Percentiles rank a stretch among this genome's conserved stretches.
Conservation (phyloP, 2,888 invertebrate species). For the Caenorhabditis doughertyi region DNA sequence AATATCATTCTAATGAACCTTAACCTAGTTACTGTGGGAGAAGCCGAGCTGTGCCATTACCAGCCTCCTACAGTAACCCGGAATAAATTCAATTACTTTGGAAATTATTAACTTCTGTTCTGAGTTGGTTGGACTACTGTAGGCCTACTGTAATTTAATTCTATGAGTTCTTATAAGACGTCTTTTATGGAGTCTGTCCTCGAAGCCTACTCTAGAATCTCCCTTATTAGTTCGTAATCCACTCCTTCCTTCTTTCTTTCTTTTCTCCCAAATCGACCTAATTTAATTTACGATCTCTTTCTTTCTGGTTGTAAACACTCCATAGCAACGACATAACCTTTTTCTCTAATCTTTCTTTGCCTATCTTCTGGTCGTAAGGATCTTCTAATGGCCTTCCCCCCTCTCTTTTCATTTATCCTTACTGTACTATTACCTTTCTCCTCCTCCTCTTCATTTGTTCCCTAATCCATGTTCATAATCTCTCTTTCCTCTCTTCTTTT, state of each 20-base stretch:
- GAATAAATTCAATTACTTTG: too few relatives aligned
- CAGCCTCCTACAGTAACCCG: too few relatives aligned
- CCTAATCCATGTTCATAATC: conserved; percentile 54
- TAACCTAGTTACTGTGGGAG: too few relatives aligned
- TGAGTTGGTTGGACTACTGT: too few relatives aligned
- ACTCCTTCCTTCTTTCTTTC: background rate
- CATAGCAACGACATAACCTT: conserved; percentile 11
- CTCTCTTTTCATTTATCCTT: conserved; percentile 10
- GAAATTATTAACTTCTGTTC: too few relatives aligned
- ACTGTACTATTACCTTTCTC: conserved; percentile 30
- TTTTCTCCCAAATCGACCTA: background rate
- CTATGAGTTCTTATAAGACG: too few relatives aligned
- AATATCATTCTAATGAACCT: too few relatives aligned
- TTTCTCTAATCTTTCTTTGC: background rate
- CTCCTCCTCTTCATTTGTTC: conserved; percentile 13
- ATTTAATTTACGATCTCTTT: conserved; percentile 6
- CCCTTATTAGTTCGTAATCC: too few relatives aligned
- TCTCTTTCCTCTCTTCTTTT: conserved; percentile 17
- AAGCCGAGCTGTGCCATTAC: too few relatives aligned
- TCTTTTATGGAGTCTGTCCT: too few relatives aligned
- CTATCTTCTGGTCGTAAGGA: conserved; percentile 27
- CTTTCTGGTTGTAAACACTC: background rate
- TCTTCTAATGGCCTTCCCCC: background rate
- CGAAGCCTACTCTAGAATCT: too few relatives aligned
- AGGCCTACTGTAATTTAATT: too few relatives aligned